phyloP scores from a whole-genome alignment of 2,888 invertebrate genomes.

The Nemapogon koenigi region DNA sequence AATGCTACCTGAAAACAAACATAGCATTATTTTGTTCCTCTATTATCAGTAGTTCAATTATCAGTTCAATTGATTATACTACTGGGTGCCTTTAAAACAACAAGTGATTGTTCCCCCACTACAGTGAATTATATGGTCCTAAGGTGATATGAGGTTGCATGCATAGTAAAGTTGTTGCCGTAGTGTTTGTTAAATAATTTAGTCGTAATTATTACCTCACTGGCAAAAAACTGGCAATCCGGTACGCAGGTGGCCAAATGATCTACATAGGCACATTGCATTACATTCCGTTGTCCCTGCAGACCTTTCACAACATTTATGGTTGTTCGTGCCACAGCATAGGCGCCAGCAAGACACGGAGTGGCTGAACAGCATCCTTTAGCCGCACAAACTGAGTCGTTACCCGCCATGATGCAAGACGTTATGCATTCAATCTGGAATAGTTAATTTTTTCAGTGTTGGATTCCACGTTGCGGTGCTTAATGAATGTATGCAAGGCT shows the following conservation, averaged over 20 bases:
- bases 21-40: too few relatives aligned
- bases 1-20: slow-evolving; percentile 31
- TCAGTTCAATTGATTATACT: too few relatives aligned
- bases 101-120: too few relatives aligned
- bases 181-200: background rate
- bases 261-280: slow-evolving; percentile 48
- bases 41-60: too few relatives aligned
- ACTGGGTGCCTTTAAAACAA: too few relatives aligned
- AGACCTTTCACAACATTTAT: slow-evolving; percentile 47
- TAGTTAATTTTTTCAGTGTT: too few relatives aligned
- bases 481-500: too few relatives aligned
- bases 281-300: slow-evolving; percentile 30
- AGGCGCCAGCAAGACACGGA: slow-evolving; percentile 45
- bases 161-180: too few relatives aligned
- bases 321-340: slow-evolving; percentile 41
- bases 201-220: slow-evolving; percentile 42
- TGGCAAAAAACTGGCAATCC: slow-evolving; percentile 46
- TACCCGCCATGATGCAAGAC: slow-evolving; percentile 48
- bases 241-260: slow-evolving; percentile 42
- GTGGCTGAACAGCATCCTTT: slow-evolving; percentile 34
- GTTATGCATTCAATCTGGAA: slow-evolving; percentile 52
- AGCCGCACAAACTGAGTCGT: slow-evolving; percentile 35
- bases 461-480: too few relatives aligned
- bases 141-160: too few relatives aligned
- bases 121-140: too few relatives aligned